Base-by-base conservation (phyloP, 2,113 vertebrate genomes). In the Pyrgilauda ruficollis region DNA sequence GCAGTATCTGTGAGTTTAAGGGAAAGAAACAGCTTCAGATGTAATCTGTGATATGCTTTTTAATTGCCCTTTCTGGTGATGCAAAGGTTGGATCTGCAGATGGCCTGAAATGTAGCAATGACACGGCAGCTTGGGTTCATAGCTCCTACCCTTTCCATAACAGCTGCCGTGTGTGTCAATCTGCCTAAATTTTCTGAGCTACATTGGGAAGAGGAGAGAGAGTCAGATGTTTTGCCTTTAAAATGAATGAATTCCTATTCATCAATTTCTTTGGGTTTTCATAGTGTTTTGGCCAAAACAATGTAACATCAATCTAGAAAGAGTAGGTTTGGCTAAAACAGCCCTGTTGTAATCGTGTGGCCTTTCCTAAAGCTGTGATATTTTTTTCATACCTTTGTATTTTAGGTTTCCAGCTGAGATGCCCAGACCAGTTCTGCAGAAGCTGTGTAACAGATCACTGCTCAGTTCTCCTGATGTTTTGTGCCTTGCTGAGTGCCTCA, bases 381-480 rank as follows among this genome's bases (percentile, higher is more conserved):
- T 90, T 87, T 94, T 92, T 72, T 18, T 43, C 30, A 58, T 82
- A 37, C 43, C 35, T 20, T 63, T 79, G 55, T 35, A 21, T 55
- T 84, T 90, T 79, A 22, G 16, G 13, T 75, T 94, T 78, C 26
- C 26, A 17, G n/a, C 31, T 75, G 82, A 59, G 83, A 35, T 46
- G 26, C 14, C 61, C 10, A 26, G 61, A 13, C 10, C 4, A 1
- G 26, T 33, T 87, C 31, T 47, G 37, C 74, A 50, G 78, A 47
- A 35, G 55, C 59, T 26, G 10, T 11, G 15, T 55, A 39, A 72
- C 44, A 63, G 30, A 53, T 63, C 0, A 0, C 30, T 55, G 33
- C 24, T 68, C 41, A 55, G 49, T 24, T 77, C 10, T 90, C n/a
- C 26, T 15, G 5, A n/a, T 23, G 22, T 79, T 64, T 44, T 73